phyloP scores from a whole-genome alignment of 2,797 vertebrate genomes.

The Pseudochirops corinnae region DNA sequence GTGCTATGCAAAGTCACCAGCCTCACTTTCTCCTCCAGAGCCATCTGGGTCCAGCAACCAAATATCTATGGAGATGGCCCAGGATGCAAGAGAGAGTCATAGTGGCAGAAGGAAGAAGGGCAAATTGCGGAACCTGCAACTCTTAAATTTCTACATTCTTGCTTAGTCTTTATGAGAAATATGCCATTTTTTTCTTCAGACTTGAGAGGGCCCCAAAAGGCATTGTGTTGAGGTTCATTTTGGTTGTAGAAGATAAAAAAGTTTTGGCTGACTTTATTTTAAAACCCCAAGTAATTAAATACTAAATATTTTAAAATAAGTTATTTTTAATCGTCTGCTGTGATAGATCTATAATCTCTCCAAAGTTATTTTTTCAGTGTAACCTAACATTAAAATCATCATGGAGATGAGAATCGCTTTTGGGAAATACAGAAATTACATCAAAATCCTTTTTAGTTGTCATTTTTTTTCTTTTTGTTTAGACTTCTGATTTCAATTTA shows the following conservation, averaged over 20 bases:
- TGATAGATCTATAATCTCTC: conserved; percentile 27
- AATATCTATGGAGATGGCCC: too few relatives aligned
- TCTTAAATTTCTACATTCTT: not conserved
- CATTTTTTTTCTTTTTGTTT: not conserved
- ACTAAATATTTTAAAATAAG: not conserved
- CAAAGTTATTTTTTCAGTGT: conserved; percentile 37
- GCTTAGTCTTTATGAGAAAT: not conserved
- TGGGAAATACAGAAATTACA: not conserved
- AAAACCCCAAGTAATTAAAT: not conserved
- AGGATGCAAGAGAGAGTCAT: not conserved
- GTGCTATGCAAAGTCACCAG: too few relatives aligned
- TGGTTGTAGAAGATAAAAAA: not conserved
- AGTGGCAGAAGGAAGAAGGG: not conserved
- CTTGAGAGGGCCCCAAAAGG: not conserved
- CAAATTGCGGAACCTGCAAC: not conserved
- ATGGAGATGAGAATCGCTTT: conserved; percentile 15
- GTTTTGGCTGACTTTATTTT: not conserved
- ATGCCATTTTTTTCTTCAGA: not conserved
- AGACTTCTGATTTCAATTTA: not conserved
- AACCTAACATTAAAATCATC: conserved; percentile 26
- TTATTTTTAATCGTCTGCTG: not conserved
- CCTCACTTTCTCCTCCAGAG: too few relatives aligned
- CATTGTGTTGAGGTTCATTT: not conserved
- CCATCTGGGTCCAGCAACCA: too few relatives aligned
- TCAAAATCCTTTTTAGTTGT: not conserved